Evolutionary conservation across 2,113 vertebrate genomes (phyloP), one percentile per base, ranked within the genome.

Genomic region (Cynoglossus semilaevis): DNA sequence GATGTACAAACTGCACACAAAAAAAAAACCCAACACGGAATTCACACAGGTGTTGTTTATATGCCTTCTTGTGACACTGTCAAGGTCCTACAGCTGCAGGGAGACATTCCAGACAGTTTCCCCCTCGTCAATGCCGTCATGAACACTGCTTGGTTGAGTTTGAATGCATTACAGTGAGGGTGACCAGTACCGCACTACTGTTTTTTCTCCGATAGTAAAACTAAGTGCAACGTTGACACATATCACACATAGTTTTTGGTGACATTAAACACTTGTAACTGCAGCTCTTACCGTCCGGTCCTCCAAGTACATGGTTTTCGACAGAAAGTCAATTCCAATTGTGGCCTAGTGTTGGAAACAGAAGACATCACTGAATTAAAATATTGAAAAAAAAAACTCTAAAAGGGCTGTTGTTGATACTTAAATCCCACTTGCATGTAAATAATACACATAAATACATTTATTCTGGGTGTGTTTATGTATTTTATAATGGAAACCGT

Each of bases 291-390:
- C 94, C 86, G 94, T 96, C 81, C 94, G 93, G 77, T 96, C 95
- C 75, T 96, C 95, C 85, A 96, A 81, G 86, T 96, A 96, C 95
- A 96, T 96, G 69, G 95, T 96, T 92, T 96, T 96, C 45, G 95
- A 96, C 79, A 96, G 90, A 85, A 96, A 96, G 89, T 96, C 94
- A 52, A 96, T 95, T 85, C 95, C 95, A 81, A 96, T 96, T 74
- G 95, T 96, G 44, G 94, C 94, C 95, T 87, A 37, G 65, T 91
- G 70, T 63, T 72, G 42, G 15, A 14, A 58, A 80, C 61, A 58
- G 58, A 78, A 62, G 59, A 76, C 17, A 69, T 14, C 6, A 5
- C 29, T 7, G 13, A n/a, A 49, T 76, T 61, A 84, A 49, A 67
- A 59, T n/a, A 63, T 13, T 9, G 45, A 1, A 0, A 11, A n/a